phyloP scores from a whole-genome alignment of 2,888 invertebrate genomes.

The Scaptomyza polygonia region DNA sequence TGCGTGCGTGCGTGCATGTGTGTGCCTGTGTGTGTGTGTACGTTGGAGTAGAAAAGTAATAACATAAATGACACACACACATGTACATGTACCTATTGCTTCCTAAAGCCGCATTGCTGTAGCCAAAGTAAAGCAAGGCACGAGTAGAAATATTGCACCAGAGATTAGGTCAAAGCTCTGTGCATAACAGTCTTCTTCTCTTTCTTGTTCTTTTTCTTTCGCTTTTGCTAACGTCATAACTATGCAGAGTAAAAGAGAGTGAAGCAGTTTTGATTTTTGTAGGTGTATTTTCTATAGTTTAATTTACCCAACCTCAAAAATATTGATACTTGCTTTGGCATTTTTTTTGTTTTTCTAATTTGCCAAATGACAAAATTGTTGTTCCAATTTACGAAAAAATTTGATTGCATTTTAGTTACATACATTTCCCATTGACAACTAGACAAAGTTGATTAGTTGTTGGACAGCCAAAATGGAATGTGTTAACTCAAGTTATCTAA shows the following conservation, averaged over 20 bases:
- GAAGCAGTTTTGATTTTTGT: conserved; percentile 19
- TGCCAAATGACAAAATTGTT: neutral
- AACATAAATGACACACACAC: conserved; percentile 64
- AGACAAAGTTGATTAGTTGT: conserved; percentile 36
- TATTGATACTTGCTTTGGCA: conserved; percentile 5
- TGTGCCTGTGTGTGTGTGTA: conserved; percentile 19
- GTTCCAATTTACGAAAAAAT: no score
- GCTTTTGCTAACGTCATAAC: conserved; percentile 60
- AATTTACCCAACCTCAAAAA: conserved; percentile 3
- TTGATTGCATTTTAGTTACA: no score
- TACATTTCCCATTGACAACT: conserved; percentile 38
- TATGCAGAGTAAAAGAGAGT: conserved; percentile 4
- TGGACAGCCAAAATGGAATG: no score
- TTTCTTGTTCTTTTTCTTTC: neutral
- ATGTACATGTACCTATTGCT: conserved; percentile 13
- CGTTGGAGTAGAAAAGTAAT: conserved; percentile 59
- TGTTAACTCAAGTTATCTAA: no score
- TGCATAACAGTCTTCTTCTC: conserved; percentile 62
- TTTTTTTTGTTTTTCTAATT: conserved; percentile 17
- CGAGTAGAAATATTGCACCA: conserved; percentile 77
- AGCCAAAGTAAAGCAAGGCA: conserved; percentile 63
- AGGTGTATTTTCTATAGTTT: neutral
- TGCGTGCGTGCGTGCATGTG: conserved; percentile 4
- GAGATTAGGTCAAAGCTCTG: conserved; percentile 80
- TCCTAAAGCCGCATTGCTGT: conserved; percentile 27